Conservation (phyloP, 2,888 invertebrate species). For the Papilio protenor region DNA sequence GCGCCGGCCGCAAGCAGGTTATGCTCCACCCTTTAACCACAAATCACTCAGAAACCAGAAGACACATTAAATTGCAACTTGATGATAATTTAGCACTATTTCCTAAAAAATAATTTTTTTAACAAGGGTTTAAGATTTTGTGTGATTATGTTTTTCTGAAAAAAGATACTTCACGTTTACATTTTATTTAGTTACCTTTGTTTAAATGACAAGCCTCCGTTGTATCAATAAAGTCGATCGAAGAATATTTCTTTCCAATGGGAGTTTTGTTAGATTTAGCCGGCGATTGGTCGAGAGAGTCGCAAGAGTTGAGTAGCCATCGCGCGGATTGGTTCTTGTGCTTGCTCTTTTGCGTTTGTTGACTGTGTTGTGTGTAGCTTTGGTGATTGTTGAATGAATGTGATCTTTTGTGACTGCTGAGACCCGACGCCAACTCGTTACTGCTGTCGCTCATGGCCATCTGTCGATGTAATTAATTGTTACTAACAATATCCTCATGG, state of each 20-base stretch:
- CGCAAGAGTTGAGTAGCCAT: conserved; percentile 81
- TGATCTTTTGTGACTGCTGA: conserved; percentile 87
- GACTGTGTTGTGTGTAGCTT: conserved; percentile 87
- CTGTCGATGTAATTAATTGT: conserved; percentile 66
- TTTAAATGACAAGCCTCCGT: conserved; percentile 82
- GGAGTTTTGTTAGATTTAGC: conserved; percentile 77
- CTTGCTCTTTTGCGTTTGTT: conserved; percentile 85
- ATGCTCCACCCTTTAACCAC: conserved; percentile 88
- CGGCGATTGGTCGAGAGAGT: conserved; percentile 79
- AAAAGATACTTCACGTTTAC: no score
- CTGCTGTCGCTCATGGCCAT: conserved; percentile 87
- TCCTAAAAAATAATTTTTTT: no score
- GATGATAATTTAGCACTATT: no score
- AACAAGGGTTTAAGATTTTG: no score
- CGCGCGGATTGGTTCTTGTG: conserved; percentile 85
- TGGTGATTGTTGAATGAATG: conserved; percentile 89
- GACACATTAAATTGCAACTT: not conserved
- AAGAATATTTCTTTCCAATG: conserved; percentile 85
- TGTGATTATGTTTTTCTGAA: no score
- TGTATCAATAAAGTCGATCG: conserved; percentile 82
- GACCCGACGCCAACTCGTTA: conserved; percentile 79
- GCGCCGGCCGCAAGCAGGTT: conserved; percentile 94
- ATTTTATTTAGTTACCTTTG: conserved; percentile 72
- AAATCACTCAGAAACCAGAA: not conserved
- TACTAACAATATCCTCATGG: not conserved